These are phyloP conservation scores for Zalophus californianus DNA, from an alignment of 2,797 vertebrate genomes.

Conservation along the genomic window DNA sequence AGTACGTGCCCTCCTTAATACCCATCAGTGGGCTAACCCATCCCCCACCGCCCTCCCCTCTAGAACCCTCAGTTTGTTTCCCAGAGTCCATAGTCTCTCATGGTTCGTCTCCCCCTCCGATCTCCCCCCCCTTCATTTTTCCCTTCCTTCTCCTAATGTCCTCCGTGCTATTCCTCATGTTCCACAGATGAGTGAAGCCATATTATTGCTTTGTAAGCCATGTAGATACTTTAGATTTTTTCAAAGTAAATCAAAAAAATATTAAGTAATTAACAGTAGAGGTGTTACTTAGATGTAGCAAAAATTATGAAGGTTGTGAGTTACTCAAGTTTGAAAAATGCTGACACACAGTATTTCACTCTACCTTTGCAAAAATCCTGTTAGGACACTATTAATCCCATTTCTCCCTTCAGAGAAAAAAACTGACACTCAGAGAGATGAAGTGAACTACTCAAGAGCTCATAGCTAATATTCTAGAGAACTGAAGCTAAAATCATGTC, in stretches of 20 bases:
- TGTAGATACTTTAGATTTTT: neutral
- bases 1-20: too few relatives aligned
- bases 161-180: too few relatives aligned
- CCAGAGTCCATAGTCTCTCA: too few relatives aligned
- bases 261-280: neutral
- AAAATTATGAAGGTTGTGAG: neutral
- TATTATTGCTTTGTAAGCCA: neutral
- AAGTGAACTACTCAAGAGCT: neutral
- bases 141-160: too few relatives aligned
- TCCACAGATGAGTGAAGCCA: too few relatives aligned
- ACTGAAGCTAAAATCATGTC: neutral
- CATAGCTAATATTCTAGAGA: neutral
- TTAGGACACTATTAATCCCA: neutral
- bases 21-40: too few relatives aligned
- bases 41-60: too few relatives aligned
- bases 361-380: neutral
- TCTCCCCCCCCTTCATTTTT: too few relatives aligned
- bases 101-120: too few relatives aligned
- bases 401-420: conserved; percentile 25
- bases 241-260: neutral
- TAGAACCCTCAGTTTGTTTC: too few relatives aligned
- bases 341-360: neutral
- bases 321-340: neutral
- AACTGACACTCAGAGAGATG: neutral
- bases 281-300: neutral